Evolutionary conservation across 92 coral and sea anemone genomes (phyloP), one percentile per base, ranked within the genome.

Genomic region (Phenganax stokvisi): DNA sequence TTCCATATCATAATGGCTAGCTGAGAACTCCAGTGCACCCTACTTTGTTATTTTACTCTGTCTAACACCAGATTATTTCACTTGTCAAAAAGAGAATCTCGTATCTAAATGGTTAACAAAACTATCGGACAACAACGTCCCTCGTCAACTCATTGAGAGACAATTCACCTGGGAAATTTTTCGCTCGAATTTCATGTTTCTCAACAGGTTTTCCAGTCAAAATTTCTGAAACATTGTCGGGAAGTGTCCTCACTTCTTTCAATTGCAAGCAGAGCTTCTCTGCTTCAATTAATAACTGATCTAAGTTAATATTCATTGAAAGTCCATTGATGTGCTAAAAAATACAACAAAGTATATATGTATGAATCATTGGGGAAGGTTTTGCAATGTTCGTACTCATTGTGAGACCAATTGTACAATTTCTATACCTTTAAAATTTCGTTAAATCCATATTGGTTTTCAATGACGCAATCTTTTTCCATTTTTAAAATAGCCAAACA

Each of bases 401-500:
- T 37, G 67, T 61, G 27, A 61, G 25, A 61, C 6, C 67, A 15
- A 61, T 37, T 37, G 67, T 15, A 17, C 27, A 15, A 17, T 0
- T 6, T 44, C 85, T 10, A 20, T 79, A 94, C 98, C 89, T 89
- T 92, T 12, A 94, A 87, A 57, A 94, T 94, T 25, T 94, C 97
- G 12, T 89, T 94, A 71, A 94, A 94, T 15, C 97, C 98, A 62
- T 86, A 86, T 55, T 83, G 89, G 85, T 83, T 87, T 83, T 90
- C 98, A 88, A 91, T 90, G 78, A 94, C 90, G 20, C 85, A 57
- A 77, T 85, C 86, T 60, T 96, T 90, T 84, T 94, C 94, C 77
- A 84, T 87, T 82, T 90, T 96, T 86, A 94, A 71, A 27, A 91
- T 88, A 57, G 98, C 98, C 75, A 94, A 85, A 76, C 98, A 94